phyloP scores from a whole-genome alignment of 2,797 vertebrate species.

The Tenualosa thibaudeaui region DNA sequence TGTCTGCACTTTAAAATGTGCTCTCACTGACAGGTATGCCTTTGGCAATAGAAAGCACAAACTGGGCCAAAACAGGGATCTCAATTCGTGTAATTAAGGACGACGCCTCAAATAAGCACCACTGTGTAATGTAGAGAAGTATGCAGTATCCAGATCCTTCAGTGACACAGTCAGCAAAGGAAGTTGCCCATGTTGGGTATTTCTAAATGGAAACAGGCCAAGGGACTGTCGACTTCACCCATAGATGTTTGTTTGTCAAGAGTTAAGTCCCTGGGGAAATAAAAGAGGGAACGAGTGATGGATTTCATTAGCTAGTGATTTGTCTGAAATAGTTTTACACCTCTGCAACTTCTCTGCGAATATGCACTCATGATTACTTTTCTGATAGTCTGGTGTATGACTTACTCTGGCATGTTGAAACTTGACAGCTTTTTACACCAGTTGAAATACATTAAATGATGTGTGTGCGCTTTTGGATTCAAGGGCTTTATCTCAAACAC shows the following conservation, averaged over 20 bases:
- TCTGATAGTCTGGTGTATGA: not conserved
- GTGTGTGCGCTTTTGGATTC: not conserved
- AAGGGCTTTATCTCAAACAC: not conserved
- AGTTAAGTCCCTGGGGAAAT: not conserved
- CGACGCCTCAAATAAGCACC: not conserved
- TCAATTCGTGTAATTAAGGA: not conserved
- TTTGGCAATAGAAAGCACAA: not conserved
- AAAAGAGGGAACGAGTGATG: not conserved
- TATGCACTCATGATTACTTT: not conserved
- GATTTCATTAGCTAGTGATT: slow-evolving; percentile 8
- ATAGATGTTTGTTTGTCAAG: not conserved
- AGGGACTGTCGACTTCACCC: not conserved
- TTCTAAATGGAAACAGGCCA: not conserved
- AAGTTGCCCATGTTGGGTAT: not conserved
- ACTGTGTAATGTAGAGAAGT: not conserved
- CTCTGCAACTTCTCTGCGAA: not conserved
- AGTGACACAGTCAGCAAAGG: not conserved
- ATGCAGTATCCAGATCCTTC: not conserved
- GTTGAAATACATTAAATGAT: no score
- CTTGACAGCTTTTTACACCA: not conserved
- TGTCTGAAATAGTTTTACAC: not conserved
- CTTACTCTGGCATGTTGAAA: not conserved
- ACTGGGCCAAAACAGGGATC: not conserved
- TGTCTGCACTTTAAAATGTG: not conserved
- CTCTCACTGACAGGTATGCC: not conserved